phyloP scores from a whole-genome alignment of 2,113 vertebrate genomes.

The Trochalopteron elliotii region DNA sequence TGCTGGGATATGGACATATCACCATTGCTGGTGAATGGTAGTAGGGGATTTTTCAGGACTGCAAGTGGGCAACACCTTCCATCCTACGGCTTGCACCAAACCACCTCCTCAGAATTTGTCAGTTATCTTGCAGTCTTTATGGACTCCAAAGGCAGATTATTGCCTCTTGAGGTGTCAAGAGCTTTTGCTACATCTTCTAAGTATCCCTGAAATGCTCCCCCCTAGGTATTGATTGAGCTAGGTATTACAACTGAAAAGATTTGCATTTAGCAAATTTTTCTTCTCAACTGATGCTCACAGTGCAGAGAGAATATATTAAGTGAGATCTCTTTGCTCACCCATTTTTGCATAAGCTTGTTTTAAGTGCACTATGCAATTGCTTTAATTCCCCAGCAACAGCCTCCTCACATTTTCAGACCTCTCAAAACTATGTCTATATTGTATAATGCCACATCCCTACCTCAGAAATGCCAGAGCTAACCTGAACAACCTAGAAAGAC shows the following conservation, averaged over 20 bases:
- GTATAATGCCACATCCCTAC: neutral
- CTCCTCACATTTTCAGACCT: neutral
- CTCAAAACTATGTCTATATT: neutral
- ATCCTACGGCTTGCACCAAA: neutral
- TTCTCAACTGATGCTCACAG: neutral
- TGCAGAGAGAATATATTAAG: neutral
- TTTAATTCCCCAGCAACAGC: neutral
- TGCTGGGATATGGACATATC: neutral
- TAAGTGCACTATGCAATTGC: neutral
- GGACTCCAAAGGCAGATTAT: neutral
- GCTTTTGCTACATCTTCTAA: neutral
- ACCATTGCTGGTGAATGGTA: neutral
- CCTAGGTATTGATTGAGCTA: neutral
- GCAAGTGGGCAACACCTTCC: neutral
- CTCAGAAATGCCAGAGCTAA: neutral
- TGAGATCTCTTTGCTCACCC: neutral
- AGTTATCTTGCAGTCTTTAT: neutral
- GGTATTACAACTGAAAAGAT: slow-evolving; percentile 13
- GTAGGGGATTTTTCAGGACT: neutral
- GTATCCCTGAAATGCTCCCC: neutral
- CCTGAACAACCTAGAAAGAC: neutral
- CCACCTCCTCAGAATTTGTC: neutral
- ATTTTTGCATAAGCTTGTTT: neutral
- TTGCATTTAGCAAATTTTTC: slow-evolving; percentile 1
- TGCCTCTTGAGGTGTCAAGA: neutral